Evolutionary conservation across 2,888 invertebrate species (phyloP), one percentile per base, ranked within the genome.

Genomic region (Lepetodrilus schrolli): DNA sequence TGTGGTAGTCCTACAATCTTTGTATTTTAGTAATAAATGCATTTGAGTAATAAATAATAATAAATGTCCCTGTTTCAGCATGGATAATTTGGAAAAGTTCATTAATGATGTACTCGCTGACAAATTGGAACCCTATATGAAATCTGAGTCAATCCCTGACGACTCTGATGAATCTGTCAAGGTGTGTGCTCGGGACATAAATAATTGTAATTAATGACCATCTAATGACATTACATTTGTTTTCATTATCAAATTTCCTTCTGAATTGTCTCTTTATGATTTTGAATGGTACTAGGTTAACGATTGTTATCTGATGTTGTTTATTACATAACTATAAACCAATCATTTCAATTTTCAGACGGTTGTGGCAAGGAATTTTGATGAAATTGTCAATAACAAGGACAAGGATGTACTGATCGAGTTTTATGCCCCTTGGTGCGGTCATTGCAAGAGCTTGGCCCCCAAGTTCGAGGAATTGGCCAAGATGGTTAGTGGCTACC

Each of bases 361-460:
- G 47, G 97, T 96, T 2, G 99, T 99, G 7, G 99, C 95, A 79
- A 96, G 96, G 92, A 99, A 98, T 93, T 99, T 99, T 92, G 95
- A 98, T 89, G 96, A 98, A 73, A 92, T 98, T 73, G 96, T 99
- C 0, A 94, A 94, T 1, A 95, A 99, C 89, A 95, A 96, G 84
- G 95, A 93, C 37, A 95, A 96, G 89, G 99, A 99, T 90, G 96
- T 96, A 1, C 93, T 99, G 50, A 93, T 99, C 82, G 99, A 99
- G 92, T 99, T 99, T 92, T 99, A 99, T 91, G 99, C 99, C 38
- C 98, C 98, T 0, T 99, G 98, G 98, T 91, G 90, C 91, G 98
- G 99, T 82, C 99, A 99, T 90, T 99, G 99, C 93, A 99, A 99
- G 92, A 96, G 95, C 91, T 93, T 99, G 66, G 93, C 96, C 1